Percentiles rank a stretch among this genome's conserved stretches.
These are phyloP conservation scores for Syngnathus acus DNA, from an alignment of 2,797 vertebrate genomes.

Conservation along the genomic window DNA sequence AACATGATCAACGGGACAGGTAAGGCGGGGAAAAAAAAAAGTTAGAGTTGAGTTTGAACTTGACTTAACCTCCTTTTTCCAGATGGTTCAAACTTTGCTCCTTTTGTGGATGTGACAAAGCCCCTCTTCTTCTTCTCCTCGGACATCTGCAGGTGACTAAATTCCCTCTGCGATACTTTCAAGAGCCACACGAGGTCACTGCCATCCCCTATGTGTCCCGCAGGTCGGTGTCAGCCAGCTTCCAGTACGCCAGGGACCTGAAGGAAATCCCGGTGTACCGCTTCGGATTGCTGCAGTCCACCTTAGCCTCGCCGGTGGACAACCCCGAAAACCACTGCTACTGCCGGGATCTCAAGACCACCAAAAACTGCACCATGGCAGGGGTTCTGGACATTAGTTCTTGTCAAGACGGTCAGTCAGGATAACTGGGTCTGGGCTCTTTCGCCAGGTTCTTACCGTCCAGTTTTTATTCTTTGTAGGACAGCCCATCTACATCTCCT, in stretches of 20 bases:
- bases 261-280: conserved; percentile 85
- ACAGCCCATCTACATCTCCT: conserved; percentile 78
- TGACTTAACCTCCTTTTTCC: conserved; percentile 13
- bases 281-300: conserved; percentile 63
- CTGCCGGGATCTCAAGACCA: conserved; percentile 61
- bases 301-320: conserved; percentile 70
- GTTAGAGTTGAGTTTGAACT: not conserved
- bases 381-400: conserved; percentile 79
- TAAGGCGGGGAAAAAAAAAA: conserved; percentile 39
- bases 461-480: conserved; percentile 55
- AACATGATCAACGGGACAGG: conserved; percentile 93
- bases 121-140: conserved; percentile 82
- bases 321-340: conserved; percentile 83
- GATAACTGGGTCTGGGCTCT: not conserved
- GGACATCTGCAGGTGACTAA: conserved; percentile 88
- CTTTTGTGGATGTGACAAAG: conserved; percentile 73
- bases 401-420: conserved; percentile 65
- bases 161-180: too few relatives aligned
- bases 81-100: conserved; percentile 88
- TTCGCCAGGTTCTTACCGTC: not conserved
- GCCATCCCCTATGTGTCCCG: conserved; percentile 1
- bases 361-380: conserved; percentile 74
- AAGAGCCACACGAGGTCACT: conserved; percentile 54
- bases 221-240: conserved; percentile 83
- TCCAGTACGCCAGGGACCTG: conserved; percentile 46